Evolutionary conservation across 1,140 invertebrate species (phyloP), one percentile per base, ranked within the genome.

Genomic region (Drosophila elegans): DNA sequence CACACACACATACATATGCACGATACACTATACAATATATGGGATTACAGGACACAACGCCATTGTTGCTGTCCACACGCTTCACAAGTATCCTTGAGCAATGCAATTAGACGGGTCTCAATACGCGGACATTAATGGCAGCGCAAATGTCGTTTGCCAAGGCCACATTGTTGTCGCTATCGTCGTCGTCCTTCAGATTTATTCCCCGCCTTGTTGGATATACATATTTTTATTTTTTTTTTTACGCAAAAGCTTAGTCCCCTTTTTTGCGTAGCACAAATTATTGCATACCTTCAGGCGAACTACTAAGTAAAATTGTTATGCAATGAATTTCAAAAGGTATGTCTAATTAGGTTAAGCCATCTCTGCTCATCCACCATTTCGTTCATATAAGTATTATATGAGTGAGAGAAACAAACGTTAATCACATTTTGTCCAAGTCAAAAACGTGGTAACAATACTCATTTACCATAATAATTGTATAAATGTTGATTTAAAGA

Each of bases 61-160:
- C 44, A 75, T 83, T 79, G 75, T 78, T 64, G 51, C 16, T 48
- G 32, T 72, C 49, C 63, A 39, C 45, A 52, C 51, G 71, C 75
- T 78, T 5, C 51, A 41, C n/a, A 5, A 44, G 52, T 68, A 88
- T 86, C 82, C 82, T 86, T 86, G 82, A 67, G 74, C 74, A 68
- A 82, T 78, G 78, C 82, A 85, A 81, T 80, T 85, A 85, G 68
- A 71, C 62, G 79, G 76, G 48, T 72, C 64, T 81, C 68, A 60
- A 76, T 76, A 78, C 51, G 73, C 49, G 52, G 27, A 45, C 67
- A 74, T 62, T 59, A 67, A 64, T 49, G 66, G 21, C 55, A 44
- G 44, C 45, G 66, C 55, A 69, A 74, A 53, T 78, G 66, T 36
- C 54, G 32, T 32, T 67, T 34, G 52, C 48, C 53, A 63, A 54